These are phyloP conservation scores for Akabosia matsudoensis DNA, from an alignment of 1,140 invertebrate species.

Conservation along the genomic window DNA sequence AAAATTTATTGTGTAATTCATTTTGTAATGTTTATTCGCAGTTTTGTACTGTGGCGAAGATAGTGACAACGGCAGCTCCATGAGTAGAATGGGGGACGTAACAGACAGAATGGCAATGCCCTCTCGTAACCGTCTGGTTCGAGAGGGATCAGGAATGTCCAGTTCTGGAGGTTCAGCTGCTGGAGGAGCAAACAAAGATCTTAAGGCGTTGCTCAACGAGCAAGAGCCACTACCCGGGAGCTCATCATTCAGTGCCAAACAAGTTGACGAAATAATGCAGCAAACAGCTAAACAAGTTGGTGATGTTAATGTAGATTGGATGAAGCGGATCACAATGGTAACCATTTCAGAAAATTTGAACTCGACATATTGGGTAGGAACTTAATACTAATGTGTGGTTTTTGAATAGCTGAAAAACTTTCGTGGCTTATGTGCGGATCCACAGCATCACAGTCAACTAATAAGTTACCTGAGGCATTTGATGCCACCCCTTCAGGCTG, in stretches of 20 bases:
- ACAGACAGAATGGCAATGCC: constrained; percentile 30
- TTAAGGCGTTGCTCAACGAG: constrained; percentile 7
- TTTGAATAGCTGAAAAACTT: constrained; percentile 45
- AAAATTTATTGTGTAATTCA: too few relatives aligned
- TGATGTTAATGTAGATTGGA: constrained; percentile 38
- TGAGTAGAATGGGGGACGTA: constrained; percentile 29
- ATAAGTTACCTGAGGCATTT: constrained; percentile 43
- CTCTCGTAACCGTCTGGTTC: constrained; percentile 6
- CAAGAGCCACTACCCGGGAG: constrained; percentile 34
- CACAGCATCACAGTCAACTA: constrained; percentile 42
- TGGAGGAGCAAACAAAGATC: neutral
- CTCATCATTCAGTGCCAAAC: constrained; percentile 37
- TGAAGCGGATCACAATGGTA: constrained; percentile 41
- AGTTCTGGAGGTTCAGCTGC: neutral
- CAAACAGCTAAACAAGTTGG: constrained; percentile 41
- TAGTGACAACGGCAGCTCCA: too few relatives aligned
- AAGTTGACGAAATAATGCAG: constrained; percentile 45
- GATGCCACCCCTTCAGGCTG: constrained; percentile 40
- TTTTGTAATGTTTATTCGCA: too few relatives aligned
- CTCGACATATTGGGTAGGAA: neutral
- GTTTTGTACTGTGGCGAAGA: too few relatives aligned
- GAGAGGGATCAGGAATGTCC: neutral
- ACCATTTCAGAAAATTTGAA: neutral
- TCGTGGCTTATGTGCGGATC: constrained; percentile 41
- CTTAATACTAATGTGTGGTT: neutral